phyloP scores from a whole-genome alignment of 2,797 vertebrate genomes.

The Cryptoblepharus egeriae region DNA sequence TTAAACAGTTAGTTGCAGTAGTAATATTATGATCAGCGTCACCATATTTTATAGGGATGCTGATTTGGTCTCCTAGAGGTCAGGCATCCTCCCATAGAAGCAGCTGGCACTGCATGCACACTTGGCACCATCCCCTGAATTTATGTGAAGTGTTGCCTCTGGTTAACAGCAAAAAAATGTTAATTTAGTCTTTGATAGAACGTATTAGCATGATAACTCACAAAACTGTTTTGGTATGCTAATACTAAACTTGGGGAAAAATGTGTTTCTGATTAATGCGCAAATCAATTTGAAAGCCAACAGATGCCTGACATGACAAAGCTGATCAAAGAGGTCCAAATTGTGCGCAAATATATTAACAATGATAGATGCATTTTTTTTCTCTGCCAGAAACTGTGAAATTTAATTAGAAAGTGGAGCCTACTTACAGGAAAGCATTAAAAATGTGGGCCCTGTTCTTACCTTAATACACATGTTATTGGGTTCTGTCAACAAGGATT shows the following conservation, averaged over 20 bases:
- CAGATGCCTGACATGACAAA: constrained; percentile 60
- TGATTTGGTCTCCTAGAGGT: constrained; percentile 44
- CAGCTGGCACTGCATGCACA: constrained; percentile 55
- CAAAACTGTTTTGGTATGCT: constrained; percentile 68
- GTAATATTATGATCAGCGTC: too few species aligned
- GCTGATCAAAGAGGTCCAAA: constrained; percentile 62
- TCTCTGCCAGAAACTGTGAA: constrained; percentile 46
- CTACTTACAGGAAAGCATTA: constrained; percentile 44
- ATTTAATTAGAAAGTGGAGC: constrained; percentile 52
- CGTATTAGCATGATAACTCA: constrained; percentile 73
- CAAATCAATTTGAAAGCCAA: constrained; percentile 68
- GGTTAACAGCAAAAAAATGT: constrained; percentile 71
- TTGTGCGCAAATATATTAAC: constrained; percentile 45
- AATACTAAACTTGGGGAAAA: constrained; percentile 71
- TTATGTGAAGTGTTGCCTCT: constrained; percentile 58
- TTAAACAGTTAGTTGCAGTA: background rate
- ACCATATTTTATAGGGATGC: constrained; percentile 34
- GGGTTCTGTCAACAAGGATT: constrained; percentile 34
- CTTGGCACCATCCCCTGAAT: constrained; percentile 62
- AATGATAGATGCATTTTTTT: constrained; percentile 27
- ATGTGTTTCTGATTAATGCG: constrained; percentile 61
- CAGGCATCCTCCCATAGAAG: constrained; percentile 60
- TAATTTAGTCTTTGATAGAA: constrained; percentile 75
- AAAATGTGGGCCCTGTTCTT: constrained; percentile 24
- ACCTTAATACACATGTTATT: constrained; percentile 39